Evolutionary conservation across 2,888 invertebrate species (phyloP).

Genomic region (Pollenia amentaria): DNA sequence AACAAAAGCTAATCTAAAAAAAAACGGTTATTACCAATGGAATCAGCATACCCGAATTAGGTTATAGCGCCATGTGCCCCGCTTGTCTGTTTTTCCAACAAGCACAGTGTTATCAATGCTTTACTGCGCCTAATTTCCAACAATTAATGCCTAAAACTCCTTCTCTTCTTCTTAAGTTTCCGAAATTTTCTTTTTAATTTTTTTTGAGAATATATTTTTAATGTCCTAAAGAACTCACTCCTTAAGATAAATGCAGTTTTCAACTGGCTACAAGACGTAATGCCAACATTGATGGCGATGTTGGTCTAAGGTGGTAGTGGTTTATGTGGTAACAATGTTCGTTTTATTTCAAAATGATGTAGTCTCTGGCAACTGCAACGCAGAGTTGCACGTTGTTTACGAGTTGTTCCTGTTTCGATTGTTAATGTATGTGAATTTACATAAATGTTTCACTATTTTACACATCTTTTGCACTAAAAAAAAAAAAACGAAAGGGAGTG

Average conservation of each 20-base stretch:
- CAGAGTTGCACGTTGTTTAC: slow-evolving; percentile 38
- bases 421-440: neutral
- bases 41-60: too few species aligned
- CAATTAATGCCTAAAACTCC: too few species aligned
- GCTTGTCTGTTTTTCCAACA: too few species aligned
- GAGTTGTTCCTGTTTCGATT: neutral
- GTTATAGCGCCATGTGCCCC: too few species aligned
- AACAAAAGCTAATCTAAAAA: too few species aligned
- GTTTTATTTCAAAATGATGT: slow-evolving; percentile 66
- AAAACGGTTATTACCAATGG: too few species aligned
- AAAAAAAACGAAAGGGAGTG: neutral
- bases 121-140: too few species aligned
- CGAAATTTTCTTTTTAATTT: too few species aligned
- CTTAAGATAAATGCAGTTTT: neutral
- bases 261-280: neutral
- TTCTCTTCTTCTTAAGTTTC: too few species aligned
- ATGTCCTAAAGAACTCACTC: neutral
- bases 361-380: slow-evolving; percentile 32
- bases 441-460: slow-evolving; percentile 17
- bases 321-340: slow-evolving; percentile 62
- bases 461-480: slow-evolving; percentile 16
- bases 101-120: too few species aligned
- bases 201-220: too few species aligned
- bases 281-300: neutral
- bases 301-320: slow-evolving; percentile 49